A percentile compares a stretch with the other conserved stretches of the same genome.
Evolutionary conservation across 2,888 invertebrate genomes (phyloP).

Genomic region (Adelognathus sp.): DNA sequence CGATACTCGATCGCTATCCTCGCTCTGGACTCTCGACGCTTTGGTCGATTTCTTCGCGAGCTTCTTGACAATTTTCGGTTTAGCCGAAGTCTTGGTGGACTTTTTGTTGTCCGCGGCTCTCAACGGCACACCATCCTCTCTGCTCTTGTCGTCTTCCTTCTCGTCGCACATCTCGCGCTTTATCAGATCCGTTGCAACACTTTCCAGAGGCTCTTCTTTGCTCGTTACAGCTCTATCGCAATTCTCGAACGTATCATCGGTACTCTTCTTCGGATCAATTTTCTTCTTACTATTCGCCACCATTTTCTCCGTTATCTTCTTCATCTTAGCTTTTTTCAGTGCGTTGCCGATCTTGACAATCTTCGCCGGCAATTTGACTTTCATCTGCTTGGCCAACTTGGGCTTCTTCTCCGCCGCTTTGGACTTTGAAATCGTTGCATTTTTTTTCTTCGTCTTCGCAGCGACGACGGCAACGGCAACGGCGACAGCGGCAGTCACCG

Average conservation of each 20-base stretch:
- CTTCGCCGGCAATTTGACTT: conserved; percentile 73
- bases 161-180: conserved; percentile 76
- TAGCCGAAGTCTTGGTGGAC: conserved; percentile 61
- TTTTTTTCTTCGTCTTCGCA: conserved; percentile 71
- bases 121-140: conserved; percentile 57
- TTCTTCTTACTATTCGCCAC: conserved; percentile 72
- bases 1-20: conserved; percentile 60
- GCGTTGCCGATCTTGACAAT: conserved; percentile 67
- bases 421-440: conserved; percentile 62
- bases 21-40: conserved; percentile 65
- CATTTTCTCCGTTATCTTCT: conserved; percentile 72
- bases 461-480: background rate
- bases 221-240: conserved; percentile 57
- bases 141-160: conserved; percentile 63
- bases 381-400: conserved; percentile 75
- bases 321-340: conserved; percentile 74
- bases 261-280: conserved; percentile 66
- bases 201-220: conserved; percentile 61
- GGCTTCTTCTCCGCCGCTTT: conserved; percentile 74
- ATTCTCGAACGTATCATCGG: conserved; percentile 67
- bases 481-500: background rate
- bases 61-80: conserved; percentile 66
- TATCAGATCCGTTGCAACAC: conserved; percentile 64
- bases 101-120: conserved; percentile 70
- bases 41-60: conserved; percentile 66